These are phyloP conservation scores for Paracentrotus lividus DNA, from an alignment of 53 echinoderm and acorn worm species.

Conservation along the genomic window DNA sequence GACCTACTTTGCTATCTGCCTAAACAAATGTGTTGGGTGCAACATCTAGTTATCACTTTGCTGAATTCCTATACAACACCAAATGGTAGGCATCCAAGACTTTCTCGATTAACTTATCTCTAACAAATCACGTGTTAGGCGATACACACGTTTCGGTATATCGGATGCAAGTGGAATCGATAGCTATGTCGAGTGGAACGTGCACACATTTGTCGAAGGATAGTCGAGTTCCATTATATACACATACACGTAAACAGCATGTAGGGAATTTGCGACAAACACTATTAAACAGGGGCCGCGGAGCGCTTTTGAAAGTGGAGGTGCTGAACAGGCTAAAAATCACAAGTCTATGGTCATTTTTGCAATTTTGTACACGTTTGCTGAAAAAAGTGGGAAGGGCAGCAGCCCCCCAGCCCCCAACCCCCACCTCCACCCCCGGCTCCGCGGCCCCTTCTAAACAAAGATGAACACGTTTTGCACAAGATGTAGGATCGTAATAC, in stretches of 20 bases:
- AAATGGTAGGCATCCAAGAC: background rate
- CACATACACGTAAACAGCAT: background rate
- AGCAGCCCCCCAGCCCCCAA: no score
- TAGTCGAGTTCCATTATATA: background rate
- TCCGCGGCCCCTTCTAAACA: no score
- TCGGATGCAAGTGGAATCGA: conserved; percentile 19
- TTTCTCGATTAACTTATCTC: background rate
- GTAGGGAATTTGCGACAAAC: background rate
- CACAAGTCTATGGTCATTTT: no score
- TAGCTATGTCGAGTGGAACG: background rate
- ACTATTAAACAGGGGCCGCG: no score
- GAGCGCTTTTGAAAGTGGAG: no score
- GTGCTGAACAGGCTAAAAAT: no score
- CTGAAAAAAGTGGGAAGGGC: no score
- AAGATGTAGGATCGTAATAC: no score
- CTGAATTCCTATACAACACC: background rate
- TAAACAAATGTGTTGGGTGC: background rate
- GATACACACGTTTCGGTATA: conserved; percentile 22
- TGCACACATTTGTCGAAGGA: background rate
- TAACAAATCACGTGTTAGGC: conserved; percentile 1
- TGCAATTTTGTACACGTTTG: no score
- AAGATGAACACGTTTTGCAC: no score
- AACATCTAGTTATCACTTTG: background rate
- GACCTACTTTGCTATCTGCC: conserved; percentile 6
- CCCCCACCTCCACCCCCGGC: no score